Percentiles rank a stretch among this genome's conserved stretches.
These are phyloP conservation scores for Rhynchophorus ferrugineus DNA, from an alignment of 1,140 invertebrate species.

Conservation along the genomic window DNA sequence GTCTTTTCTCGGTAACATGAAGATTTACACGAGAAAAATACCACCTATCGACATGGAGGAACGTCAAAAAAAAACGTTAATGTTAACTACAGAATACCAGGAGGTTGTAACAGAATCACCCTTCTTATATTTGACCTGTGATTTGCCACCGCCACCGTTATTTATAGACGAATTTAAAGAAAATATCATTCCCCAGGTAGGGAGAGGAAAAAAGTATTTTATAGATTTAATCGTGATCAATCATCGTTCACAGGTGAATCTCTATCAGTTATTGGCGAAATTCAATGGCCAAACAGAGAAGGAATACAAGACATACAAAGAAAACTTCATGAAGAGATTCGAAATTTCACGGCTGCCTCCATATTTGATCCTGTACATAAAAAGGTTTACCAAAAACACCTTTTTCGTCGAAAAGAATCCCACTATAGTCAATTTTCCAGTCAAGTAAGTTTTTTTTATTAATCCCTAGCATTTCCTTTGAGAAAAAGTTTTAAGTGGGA, in stretches of 20 bases:
- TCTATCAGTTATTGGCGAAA: slow-evolving; percentile 87
- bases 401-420: slow-evolving; percentile 99
- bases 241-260: slow-evolving; percentile 63
- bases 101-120: slow-evolving; percentile 82
- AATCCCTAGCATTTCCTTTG: background rate
- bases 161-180: slow-evolving; percentile 96
- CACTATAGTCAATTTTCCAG: slow-evolving; percentile 99
- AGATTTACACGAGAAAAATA: slow-evolving; percentile 89
- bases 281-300: slow-evolving; percentile 94
- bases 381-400: slow-evolving; percentile 97
- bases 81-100: slow-evolving; percentile 79
- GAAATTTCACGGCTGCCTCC: slow-evolving; percentile 91
- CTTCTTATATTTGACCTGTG: slow-evolving; percentile 93
- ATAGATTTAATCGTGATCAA: background rate
- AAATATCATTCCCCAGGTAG: slow-evolving; percentile 96
- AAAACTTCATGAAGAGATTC: slow-evolving; percentile 95
- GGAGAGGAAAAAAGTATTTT: slow-evolving; percentile 4
- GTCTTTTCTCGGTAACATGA: slow-evolving; percentile 93
- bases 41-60: slow-evolving; percentile 90
- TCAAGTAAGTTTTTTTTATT: slow-evolving; percentile 67
- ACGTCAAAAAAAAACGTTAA: slow-evolving; percentile 69
- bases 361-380: slow-evolving; percentile 96
- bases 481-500: background rate
- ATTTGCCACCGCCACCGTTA: slow-evolving; percentile 90
- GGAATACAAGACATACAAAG: slow-evolving; percentile 99